Evolutionary conservation across 2,888 invertebrate genomes (phyloP).

Genomic region (Hartigia nigra): DNA sequence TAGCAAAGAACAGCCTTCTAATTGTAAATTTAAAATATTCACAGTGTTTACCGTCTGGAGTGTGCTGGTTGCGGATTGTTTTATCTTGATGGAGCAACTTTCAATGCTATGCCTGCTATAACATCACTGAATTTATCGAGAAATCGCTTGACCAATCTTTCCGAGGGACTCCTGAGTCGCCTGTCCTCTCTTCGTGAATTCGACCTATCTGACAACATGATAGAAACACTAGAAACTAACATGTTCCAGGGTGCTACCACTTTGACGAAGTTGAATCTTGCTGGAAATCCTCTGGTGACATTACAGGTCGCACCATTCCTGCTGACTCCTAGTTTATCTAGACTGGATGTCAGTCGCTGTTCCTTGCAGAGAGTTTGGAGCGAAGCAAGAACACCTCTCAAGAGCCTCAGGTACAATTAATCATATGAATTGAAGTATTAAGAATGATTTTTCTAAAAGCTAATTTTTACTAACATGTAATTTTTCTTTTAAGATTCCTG

Average conservation of each 20-base stretch:
- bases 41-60: conserved; percentile 77
- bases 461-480: not conserved
- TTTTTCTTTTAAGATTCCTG: conserved; percentile 46
- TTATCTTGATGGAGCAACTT: conserved; percentile 72
- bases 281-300: conserved; percentile 77
- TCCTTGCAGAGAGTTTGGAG: conserved; percentile 76
- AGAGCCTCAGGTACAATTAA: conserved; percentile 49
- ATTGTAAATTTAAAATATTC: conserved; percentile 52
- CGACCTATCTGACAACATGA: conserved; percentile 78
- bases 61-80: conserved; percentile 79
- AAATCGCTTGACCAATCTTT: conserved; percentile 66
- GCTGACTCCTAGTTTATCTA: conserved; percentile 72
- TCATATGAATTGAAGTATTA: not conserved
- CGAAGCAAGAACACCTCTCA: conserved; percentile 60
- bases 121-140: conserved; percentile 75
- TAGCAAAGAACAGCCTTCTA: not conserved
- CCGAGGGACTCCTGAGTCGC: conserved; percentile 56
- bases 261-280: conserved; percentile 75
- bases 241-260: conserved; percentile 76
- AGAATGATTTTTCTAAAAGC: not conserved
- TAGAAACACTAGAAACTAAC: conserved; percentile 72
- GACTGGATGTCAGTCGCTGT: conserved; percentile 79
- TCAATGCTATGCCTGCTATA: conserved; percentile 79
- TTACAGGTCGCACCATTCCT: conserved; percentile 77
- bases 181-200: conserved; percentile 75